Percentiles rank a stretch among this genome's conserved stretches.
Conservation (phyloP, 2,113 vertebrate genomes). For the Cacatua alba region DNA sequence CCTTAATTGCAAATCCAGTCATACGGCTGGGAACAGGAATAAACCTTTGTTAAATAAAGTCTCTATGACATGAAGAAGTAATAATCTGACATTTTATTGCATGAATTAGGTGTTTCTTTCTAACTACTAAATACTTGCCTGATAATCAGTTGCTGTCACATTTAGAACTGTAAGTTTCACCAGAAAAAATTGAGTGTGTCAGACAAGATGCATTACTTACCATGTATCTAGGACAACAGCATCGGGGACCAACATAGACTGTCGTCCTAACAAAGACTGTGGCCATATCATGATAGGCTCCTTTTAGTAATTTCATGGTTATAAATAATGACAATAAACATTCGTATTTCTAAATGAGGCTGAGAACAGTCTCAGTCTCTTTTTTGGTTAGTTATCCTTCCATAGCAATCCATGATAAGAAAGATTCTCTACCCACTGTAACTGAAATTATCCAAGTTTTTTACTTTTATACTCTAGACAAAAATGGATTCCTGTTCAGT, state of each 20-base stretch:
- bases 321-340: not conserved
- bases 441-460: not conserved
- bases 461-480: not conserved
- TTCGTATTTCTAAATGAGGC: not conserved
- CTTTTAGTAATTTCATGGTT: not conserved
- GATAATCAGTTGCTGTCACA: not conserved
- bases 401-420: not conserved
- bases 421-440: not conserved
- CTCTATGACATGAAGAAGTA: conserved; percentile 13
- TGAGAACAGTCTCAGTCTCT: no score
- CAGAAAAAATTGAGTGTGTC: not conserved
- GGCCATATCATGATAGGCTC: not conserved
- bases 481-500: not conserved
- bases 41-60: conserved; percentile 65
- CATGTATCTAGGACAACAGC: not conserved
- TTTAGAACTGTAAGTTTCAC: conserved; percentile 33
- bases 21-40: conserved; percentile 58
- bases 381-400: not conserved
- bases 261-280: not conserved
- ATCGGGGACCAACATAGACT: not conserved
- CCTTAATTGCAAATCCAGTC: conserved; percentile 73
- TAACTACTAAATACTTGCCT: not conserved
- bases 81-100: conserved; percentile 59
- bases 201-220: not conserved
- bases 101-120: conserved; percentile 43